Conservation (phyloP, 2,888 invertebrate genomes). For the Smittia sp. region DNA sequence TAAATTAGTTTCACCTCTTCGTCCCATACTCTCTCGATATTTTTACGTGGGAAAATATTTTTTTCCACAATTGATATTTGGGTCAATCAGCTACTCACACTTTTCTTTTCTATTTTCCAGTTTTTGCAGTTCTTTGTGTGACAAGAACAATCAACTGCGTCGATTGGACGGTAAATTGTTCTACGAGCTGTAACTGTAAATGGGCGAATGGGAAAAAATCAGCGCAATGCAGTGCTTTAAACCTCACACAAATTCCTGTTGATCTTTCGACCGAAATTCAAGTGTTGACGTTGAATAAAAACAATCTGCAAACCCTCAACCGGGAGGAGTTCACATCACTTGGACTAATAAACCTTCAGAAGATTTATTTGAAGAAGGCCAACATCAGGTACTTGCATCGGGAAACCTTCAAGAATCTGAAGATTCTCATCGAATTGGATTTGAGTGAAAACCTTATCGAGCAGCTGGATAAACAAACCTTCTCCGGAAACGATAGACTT, state of each 20-base stretch:
- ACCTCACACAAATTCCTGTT: conserved; percentile 73
- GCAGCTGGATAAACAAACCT: conserved; percentile 73
- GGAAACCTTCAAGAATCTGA: conserved; percentile 82
- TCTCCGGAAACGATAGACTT: conserved; percentile 79
- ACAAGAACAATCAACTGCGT: conserved; percentile 51
- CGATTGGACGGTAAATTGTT: conserved; percentile 83
- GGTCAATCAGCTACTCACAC: background rate
- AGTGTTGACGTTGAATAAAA: conserved; percentile 80
- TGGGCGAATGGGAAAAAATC: conserved; percentile 91
- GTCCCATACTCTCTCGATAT: too few relatives aligned
- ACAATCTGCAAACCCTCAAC: conserved; percentile 70
- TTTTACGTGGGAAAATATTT: too few relatives aligned
- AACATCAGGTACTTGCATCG: conserved; percentile 72
- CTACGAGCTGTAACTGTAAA: conserved; percentile 82
- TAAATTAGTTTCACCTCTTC: too few relatives aligned
- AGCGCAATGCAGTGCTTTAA: conserved; percentile 78
- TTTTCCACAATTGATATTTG: too few relatives aligned
- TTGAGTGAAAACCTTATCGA: conserved; percentile 77
- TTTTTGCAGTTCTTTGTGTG: conserved; percentile 38
- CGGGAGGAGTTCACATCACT: conserved; percentile 75
- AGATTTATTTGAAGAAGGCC: conserved; percentile 74
- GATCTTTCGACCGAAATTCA: conserved; percentile 66
- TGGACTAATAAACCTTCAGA: conserved; percentile 79
- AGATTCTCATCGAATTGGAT: conserved; percentile 83
- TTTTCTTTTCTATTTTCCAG: background rate